Percentiles rank a stretch among this genome's conserved stretches.
These are phyloP conservation scores for Sylvilagus bachmani DNA, from an alignment of 2,113 vertebrate species.

Conservation along the genomic window DNA sequence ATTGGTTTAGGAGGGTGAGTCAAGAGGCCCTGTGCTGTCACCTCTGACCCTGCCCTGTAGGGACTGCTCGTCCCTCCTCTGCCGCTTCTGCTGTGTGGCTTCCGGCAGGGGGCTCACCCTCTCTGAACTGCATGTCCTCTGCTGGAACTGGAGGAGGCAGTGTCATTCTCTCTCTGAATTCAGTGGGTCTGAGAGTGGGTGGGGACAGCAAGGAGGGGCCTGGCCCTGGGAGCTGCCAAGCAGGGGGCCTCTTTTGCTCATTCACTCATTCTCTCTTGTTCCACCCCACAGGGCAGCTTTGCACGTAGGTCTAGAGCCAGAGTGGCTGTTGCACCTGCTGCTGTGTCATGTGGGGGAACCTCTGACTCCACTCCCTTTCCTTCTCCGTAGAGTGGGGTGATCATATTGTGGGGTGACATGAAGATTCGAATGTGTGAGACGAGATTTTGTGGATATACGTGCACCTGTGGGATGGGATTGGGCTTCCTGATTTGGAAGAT, in stretches of 20 bases:
- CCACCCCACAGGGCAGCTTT: background rate
- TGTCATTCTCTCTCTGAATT: background rate
- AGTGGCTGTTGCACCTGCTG: fast-evolving
- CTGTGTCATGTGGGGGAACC: background rate
- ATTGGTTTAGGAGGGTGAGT: too few species aligned
- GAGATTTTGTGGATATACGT: too few species aligned
- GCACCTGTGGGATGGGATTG: background rate
- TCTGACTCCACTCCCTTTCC: background rate
- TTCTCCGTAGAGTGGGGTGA: background rate
- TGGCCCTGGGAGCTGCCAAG: background rate
- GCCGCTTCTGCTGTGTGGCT: background rate
- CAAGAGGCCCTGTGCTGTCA: fast-evolving
- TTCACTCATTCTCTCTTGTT: background rate
- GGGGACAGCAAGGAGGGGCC: background rate
- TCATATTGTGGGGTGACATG: background rate
- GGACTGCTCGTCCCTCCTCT: background rate
- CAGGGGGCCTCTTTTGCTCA: too few species aligned
- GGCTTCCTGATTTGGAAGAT: background rate
- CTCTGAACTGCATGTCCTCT: background rate
- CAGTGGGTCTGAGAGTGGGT: background rate
- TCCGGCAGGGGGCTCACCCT: background rate
- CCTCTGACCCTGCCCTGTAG: background rate
- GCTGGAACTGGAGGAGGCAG: background rate
- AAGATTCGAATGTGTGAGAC: background rate
- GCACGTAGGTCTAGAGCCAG: background rate